Conservation (phyloP, 2,888 invertebrate species). For the Helicoverpa assulta region DNA sequence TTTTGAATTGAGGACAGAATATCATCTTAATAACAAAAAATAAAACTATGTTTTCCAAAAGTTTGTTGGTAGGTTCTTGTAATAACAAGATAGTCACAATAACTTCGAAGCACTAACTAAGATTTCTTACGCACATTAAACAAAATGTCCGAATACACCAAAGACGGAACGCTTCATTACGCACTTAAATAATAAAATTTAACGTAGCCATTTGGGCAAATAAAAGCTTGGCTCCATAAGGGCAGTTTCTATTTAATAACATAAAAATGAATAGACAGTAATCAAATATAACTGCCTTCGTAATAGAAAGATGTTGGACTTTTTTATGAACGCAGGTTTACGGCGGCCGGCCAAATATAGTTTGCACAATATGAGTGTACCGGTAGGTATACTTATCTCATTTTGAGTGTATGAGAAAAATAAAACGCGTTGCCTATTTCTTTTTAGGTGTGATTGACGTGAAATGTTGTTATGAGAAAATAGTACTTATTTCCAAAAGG, state of each 20-base stretch:
- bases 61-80: no score
- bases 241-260: conserved; percentile 42
- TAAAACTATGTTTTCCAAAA: no score
- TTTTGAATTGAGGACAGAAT: no score
- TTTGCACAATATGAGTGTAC: conserved; percentile 32
- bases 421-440: background rate
- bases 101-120: background rate
- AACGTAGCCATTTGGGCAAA: conserved; percentile 29
- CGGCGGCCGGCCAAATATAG: conserved; percentile 29
- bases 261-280: conserved; percentile 56
- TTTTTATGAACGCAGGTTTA: conserved; percentile 53
- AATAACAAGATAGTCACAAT: no score
- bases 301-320: conserved; percentile 50
- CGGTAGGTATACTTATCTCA: background rate
- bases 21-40: no score
- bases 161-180: conserved; percentile 17
- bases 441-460: background rate
- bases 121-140: background rate
- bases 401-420: conserved; percentile 23
- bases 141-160: conserved; percentile 12
- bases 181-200: conserved; percentile 35
- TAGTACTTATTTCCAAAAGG: background rate
- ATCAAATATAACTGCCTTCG: conserved; percentile 51
- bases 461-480: background rate
- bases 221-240: conserved; percentile 33